Evolutionary conservation across 2,797 vertebrate genomes (phyloP).

Genomic region (Sebastes goodei): DNA sequence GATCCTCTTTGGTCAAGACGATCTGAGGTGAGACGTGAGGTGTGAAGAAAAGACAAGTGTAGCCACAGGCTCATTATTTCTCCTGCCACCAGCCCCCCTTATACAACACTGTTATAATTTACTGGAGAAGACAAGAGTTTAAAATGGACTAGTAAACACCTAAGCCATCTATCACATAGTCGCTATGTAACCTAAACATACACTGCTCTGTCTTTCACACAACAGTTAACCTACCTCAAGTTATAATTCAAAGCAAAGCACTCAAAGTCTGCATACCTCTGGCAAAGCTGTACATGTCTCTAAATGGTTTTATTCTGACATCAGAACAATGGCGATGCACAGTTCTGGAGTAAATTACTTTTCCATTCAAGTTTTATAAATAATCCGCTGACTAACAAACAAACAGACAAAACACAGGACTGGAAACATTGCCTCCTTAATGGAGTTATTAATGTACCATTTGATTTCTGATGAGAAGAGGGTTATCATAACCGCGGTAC

Average conservation of each 20-base stretch:
- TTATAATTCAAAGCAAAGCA: neutral
- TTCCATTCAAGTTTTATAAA: neutral
- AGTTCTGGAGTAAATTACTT: neutral
- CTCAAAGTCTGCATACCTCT: neutral
- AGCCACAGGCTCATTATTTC: constrained; percentile 16
- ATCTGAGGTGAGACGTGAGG: constrained; percentile 27
- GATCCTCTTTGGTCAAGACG: constrained; percentile 21
- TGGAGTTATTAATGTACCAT: neutral
- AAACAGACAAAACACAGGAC: neutral
- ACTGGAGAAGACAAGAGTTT: neutral
- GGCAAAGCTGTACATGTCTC: neutral
- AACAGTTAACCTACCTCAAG: neutral
- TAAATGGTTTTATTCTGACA: neutral
- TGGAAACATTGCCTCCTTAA: neutral
- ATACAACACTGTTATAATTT: constrained; percentile 1
- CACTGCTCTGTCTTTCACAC: neutral
- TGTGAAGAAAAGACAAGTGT: constrained; percentile 19
- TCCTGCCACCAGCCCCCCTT: constrained; percentile 26
- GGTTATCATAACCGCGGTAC: neutral
- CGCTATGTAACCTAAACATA: neutral
- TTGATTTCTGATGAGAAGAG: neutral
- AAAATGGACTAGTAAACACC: constrained; percentile 7
- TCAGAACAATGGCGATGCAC: neutral
- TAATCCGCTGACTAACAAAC: neutral
- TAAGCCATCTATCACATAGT: neutral